Evolutionary conservation across 2,888 invertebrate genomes (phyloP), one percentile per base, ranked within the genome.

Genomic region (Agrotis segetum): DNA sequence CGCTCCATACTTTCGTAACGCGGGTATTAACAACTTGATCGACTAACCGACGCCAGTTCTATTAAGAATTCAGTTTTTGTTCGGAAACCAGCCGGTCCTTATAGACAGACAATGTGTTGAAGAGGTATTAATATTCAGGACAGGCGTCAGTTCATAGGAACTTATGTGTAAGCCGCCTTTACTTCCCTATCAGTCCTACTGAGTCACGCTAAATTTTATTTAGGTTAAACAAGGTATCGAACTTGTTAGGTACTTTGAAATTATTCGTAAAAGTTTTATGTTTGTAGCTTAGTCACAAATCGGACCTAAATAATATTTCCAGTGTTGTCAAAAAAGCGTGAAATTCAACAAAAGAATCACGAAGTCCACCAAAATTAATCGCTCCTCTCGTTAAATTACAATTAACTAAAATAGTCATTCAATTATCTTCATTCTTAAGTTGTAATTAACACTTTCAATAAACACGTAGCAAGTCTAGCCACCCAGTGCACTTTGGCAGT

Each of bases 41-140:
- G 64, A 49, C 59, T 52, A 65, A 76, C 29, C 62, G 64, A 59
- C 61, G 71, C 55, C 69, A 58, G 24, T n/a, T 71, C 65, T 80
- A 83, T 83, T 82, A 79, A 58, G 34, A 72, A 83, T 82, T 83
- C 83, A 71, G 55, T 77, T 83, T 74, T 83, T 80, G 67, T 71
- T 67, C 71, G 72, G 65, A 77, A 71, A 79, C 71, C 64, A 61
- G 29, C 46, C 72, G 53, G 59, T 61, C 79, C 76, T 67, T 79
- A 77, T 74, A 74, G 53, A 66, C 49, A 46, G 44, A 77, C 76
- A 84, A 76, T 79, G 78, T 82, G 73, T 83, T 78, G 68, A 79
- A 70, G 77, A 82, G 61, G 52, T 78, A 85, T 93, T 94, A 91
- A 81, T 90, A 94, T 94, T 92, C 94, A 90, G 90, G 89, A 80